Evolutionary conservation across 2,113 vertebrate species (phyloP).

Genomic region (Garra rufa): DNA sequence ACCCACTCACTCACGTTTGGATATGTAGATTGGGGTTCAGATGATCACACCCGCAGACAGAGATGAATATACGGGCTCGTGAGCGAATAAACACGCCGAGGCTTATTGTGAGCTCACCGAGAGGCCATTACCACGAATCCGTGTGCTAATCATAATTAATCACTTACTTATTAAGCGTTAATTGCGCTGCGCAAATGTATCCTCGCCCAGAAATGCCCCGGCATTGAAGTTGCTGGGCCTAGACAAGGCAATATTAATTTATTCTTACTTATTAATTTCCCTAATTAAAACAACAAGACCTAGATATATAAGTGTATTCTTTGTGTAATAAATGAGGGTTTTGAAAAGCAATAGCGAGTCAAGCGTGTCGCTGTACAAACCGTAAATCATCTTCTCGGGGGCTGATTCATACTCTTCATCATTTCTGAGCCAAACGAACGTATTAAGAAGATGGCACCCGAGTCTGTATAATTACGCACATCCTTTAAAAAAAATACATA

Average conservation of each 20-base stretch:
- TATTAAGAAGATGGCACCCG: conserved; percentile 45
- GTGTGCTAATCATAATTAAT: conserved; percentile 83
- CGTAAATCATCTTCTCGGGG: conserved; percentile 78
- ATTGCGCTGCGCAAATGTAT: conserved; percentile 80
- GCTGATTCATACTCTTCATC: conserved; percentile 76
- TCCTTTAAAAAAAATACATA: conserved; percentile 45
- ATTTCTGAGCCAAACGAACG: conserved; percentile 63
- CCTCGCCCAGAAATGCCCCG: conserved; percentile 66
- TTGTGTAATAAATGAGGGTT: conserved; percentile 77
- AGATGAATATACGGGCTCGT: conserved; percentile 73
- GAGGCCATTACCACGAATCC: conserved; percentile 78
- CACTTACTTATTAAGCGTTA: conserved; percentile 85
- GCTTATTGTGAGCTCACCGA: conserved; percentile 78
- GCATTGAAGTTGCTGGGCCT: conserved; percentile 57
- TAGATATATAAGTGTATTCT: conserved; percentile 75
- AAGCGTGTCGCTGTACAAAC: conserved; percentile 73
- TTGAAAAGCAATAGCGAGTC: conserved; percentile 69
- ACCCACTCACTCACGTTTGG: conserved; percentile 63
- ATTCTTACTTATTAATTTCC: conserved; percentile 84
- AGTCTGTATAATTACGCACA: conserved; percentile 51
- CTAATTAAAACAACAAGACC: conserved; percentile 83
- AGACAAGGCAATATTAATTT: conserved; percentile 77
- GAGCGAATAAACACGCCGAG: conserved; percentile 77
- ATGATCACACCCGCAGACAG: conserved; percentile 66
- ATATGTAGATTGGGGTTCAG: conserved; percentile 70